Conservation (phyloP, 2,888 invertebrate species). For the Melanostoma mellinum region DNA sequence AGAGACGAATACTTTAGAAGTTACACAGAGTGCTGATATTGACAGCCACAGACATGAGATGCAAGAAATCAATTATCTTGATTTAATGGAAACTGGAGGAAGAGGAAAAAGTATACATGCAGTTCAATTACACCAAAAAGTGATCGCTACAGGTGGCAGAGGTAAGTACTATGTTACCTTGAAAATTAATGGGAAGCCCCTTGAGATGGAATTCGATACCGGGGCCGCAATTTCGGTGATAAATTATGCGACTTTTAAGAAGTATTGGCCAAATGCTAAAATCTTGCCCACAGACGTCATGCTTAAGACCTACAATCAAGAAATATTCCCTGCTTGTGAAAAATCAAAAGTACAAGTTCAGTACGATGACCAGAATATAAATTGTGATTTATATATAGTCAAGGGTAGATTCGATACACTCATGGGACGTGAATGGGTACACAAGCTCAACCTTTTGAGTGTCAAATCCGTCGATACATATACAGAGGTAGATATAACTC, state of each 20-base stretch:
- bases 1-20: slow-evolving; percentile 4
- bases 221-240: slow-evolving; percentile 1
- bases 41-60: background rate
- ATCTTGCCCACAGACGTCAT: slow-evolving; percentile 7
- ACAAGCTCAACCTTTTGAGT: slow-evolving; percentile 1
- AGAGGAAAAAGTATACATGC: background rate
- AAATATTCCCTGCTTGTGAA: slow-evolving; percentile 1
- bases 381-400: slow-evolving; percentile 13
- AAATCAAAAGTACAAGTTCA: slow-evolving; percentile 12
- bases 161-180: background rate
- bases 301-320: slow-evolving; percentile 9
- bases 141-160: background rate
- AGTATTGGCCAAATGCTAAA: slow-evolving; percentile 18
- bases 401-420: slow-evolving; percentile 20
- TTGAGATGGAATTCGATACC: slow-evolving; percentile 17
- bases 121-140: background rate
- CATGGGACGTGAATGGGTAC: background rate
- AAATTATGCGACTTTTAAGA: background rate
- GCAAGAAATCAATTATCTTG: background rate
- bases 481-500: background rate
- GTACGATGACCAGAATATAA: background rate
- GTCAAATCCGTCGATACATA: background rate
- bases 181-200: slow-evolving; percentile 1
- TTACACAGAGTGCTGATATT: background rate
- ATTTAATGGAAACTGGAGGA: background rate